Evolutionary conservation across 2,888 invertebrate species (phyloP).

Genomic region (Abrostola triplasia): DNA sequence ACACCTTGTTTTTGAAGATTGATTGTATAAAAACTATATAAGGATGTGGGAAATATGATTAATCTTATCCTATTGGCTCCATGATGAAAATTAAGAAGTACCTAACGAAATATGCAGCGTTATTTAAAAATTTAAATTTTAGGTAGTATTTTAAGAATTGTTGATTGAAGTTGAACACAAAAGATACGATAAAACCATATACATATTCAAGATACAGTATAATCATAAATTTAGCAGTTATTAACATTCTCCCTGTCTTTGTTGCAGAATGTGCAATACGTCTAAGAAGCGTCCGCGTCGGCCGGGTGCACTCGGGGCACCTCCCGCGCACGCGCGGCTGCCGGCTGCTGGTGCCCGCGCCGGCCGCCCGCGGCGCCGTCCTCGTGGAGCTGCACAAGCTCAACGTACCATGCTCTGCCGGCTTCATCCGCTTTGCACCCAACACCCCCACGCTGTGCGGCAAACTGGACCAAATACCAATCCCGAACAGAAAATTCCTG

Average conservation of each 20-base stretch:
- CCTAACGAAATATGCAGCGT: too few relatives aligned
- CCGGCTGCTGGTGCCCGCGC: slow-evolving; percentile 86
- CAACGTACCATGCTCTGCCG: slow-evolving; percentile 91
- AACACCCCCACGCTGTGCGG: slow-evolving; percentile 89
- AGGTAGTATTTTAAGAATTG: too few relatives aligned
- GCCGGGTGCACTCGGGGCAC: slow-evolving; percentile 86
- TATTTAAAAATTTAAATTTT: too few relatives aligned
- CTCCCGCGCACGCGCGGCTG: slow-evolving; percentile 86
- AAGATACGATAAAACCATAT: too few relatives aligned
- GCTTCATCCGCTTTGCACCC: slow-evolving; percentile 89
- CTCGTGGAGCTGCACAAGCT: slow-evolving; percentile 90
- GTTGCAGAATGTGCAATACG: slow-evolving; percentile 90
- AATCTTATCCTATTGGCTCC: too few relatives aligned
- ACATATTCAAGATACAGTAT: too few relatives aligned
- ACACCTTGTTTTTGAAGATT: too few relatives aligned
- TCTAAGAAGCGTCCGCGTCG: slow-evolving; percentile 77
- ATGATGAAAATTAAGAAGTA: too few relatives aligned
- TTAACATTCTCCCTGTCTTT: slow-evolving; percentile 48
- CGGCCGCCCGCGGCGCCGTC: slow-evolving; percentile 85
- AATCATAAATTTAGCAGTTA: too few relatives aligned
- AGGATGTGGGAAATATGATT: too few relatives aligned
- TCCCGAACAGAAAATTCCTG: slow-evolving; percentile 87
- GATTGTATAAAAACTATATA: too few relatives aligned
- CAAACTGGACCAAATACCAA: slow-evolving; percentile 91
- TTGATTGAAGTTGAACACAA: too few relatives aligned